Evolutionary conservation across 92 coral and sea anemone genomes (phyloP).

Genomic region (Meandrina meandrites): DNA sequence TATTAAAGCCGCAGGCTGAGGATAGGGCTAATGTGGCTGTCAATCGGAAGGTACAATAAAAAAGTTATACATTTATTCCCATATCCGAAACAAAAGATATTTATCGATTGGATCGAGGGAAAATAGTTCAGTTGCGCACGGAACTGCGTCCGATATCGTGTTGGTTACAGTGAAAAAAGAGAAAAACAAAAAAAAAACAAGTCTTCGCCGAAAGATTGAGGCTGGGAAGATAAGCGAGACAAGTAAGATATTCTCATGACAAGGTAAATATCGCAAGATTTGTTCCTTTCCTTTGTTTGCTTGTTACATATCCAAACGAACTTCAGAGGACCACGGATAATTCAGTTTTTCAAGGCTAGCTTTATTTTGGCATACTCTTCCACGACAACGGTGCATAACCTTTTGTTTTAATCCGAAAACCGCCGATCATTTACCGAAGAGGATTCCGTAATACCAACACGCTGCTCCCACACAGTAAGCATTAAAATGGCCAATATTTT

Average conservation of each 20-base stretch:
- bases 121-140: background rate
- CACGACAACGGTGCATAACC: background rate
- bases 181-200: background rate
- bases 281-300: background rate
- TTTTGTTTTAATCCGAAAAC: background rate
- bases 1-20: constrained; percentile 7
- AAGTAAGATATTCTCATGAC: background rate
- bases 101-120: background rate
- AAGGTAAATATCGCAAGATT: constrained; percentile 2
- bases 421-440: background rate
- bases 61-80: background rate
- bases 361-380: background rate
- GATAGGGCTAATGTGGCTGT: constrained; percentile 4
- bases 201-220: background rate
- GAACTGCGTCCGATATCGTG: background rate
- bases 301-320: background rate
- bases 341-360: background rate
- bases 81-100: constrained; percentile 11
- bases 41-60: constrained; percentile 20
- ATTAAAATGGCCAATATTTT: background rate
- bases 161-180: background rate
- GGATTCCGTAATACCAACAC: background rate
- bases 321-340: background rate
- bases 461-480: background rate
- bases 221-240: background rate